A percentile compares a stretch with the other conserved stretches of the same genome.
These are phyloP conservation scores for Linnaemya tessellans DNA, from an alignment of 2,888 invertebrate genomes.

Conservation along the genomic window DNA sequence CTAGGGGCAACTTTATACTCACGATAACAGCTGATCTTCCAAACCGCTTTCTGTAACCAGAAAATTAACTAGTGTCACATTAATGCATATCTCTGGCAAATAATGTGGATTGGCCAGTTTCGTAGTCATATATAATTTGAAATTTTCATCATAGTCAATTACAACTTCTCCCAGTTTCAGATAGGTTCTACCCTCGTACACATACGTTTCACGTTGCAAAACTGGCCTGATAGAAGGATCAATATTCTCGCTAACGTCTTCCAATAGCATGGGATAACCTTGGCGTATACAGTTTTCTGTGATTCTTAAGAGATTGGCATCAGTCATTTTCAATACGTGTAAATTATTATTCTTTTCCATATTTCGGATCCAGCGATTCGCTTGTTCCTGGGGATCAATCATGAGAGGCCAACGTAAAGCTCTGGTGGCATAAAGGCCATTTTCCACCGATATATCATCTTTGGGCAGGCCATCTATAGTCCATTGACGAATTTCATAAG, in stretches of 20 bases:
- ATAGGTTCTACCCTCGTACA: constrained; percentile 89
- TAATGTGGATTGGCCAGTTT: constrained; percentile 97
- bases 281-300: constrained; percentile 91
- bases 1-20: constrained; percentile 83
- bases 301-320: constrained; percentile 88
- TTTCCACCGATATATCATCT: constrained; percentile 94
- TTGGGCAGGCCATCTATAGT: constrained; percentile 94
- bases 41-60: constrained; percentile 94
- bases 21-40: constrained; percentile 96
- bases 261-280: constrained; percentile 93
- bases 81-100: constrained; percentile 95
- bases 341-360: constrained; percentile 91
- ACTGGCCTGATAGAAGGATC: constrained; percentile 94
- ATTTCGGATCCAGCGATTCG: constrained; percentile 95
- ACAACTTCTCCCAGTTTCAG: constrained; percentile 93
- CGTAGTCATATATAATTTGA: constrained; percentile 94
- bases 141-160: constrained; percentile 94
- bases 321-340: constrained; percentile 91
- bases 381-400: constrained; percentile 98
- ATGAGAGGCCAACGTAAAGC: constrained; percentile 94
- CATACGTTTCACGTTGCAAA: constrained; percentile 90
- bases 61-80: constrained; percentile 96
- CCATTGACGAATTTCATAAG: constrained; percentile 95
- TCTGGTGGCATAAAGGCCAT: constrained; percentile 94
- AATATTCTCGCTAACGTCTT: constrained; percentile 93